These are phyloP conservation scores for Aegithalos caudatus DNA, from an alignment of 2,113 vertebrate genomes.

Conservation along the genomic window DNA sequence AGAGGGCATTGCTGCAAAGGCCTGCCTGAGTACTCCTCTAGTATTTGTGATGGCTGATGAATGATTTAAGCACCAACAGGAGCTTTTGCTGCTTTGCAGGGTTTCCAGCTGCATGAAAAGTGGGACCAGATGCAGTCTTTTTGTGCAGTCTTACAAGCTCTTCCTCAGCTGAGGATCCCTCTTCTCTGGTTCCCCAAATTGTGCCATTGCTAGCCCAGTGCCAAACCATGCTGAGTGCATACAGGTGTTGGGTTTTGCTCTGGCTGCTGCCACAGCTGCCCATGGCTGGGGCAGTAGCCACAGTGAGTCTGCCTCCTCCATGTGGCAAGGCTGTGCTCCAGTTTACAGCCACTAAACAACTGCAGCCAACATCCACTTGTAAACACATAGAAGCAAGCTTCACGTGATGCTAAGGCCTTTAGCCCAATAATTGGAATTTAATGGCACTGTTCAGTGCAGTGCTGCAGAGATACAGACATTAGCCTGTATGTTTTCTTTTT, in stretches of 20 bases:
- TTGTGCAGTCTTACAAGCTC: background rate
- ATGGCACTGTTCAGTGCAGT: background rate
- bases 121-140: background rate
- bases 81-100: background rate
- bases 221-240: rapidly evolving
- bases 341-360: background rate
- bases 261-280: background rate
- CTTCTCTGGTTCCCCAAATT: rapidly evolving
- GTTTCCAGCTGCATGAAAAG: background rate
- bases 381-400: background rate
- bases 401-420: background rate
- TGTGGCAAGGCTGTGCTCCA: background rate
- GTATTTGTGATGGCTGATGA: background rate
- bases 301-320: background rate
- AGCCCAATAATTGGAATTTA: background rate
- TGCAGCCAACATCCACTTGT: background rate
- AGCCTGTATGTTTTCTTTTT: background rate
- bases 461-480: background rate
- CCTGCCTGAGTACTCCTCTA: background rate
- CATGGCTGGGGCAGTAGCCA: rapidly evolving
- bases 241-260: background rate
- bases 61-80: background rate
- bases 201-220: background rate
- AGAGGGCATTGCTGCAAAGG: background rate
- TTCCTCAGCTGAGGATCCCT: background rate